Conservation (phyloP, 1,140 invertebrate species). For the Cyrtorhinus lividipennis region DNA sequence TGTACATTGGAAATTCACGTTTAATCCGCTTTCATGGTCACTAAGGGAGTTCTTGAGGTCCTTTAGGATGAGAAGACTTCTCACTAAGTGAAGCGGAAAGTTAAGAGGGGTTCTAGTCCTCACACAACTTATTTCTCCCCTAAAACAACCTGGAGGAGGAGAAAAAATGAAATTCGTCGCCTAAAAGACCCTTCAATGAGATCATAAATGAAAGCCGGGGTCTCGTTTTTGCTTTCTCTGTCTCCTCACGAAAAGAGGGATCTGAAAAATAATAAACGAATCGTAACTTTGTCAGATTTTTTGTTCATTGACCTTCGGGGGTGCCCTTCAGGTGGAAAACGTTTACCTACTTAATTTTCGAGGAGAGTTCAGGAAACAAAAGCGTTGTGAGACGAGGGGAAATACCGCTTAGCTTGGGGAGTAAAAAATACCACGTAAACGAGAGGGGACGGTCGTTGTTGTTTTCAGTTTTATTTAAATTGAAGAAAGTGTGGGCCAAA, state of each 20-base stretch:
- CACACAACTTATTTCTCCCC: neutral
- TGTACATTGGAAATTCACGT: conserved; percentile 1
- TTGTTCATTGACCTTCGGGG: neutral
- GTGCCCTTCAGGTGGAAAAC: neutral
- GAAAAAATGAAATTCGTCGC: conserved; percentile 13
- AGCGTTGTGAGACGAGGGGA: neutral
- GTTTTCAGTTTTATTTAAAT: neutral
- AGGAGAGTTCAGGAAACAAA: neutral
- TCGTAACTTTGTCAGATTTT: neutral
- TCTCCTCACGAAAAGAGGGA: conserved; percentile 4
- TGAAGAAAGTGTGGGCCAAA: neutral
- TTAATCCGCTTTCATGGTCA: conserved; percentile 6
- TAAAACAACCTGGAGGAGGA: neutral
- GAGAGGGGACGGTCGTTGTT: neutral
- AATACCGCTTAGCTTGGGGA: neutral
- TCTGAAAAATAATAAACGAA: conserved; percentile 7
- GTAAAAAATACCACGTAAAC: neutral
- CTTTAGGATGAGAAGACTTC: neutral
- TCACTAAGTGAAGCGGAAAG: neutral
- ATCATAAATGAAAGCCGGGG: conserved; percentile 1
- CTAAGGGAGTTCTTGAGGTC: neutral
- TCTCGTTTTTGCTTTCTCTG: neutral
- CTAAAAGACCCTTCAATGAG: conserved; percentile 4
- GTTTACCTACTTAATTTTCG: neutral
- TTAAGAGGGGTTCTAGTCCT: neutral